Conservation (phyloP, 2,797 vertebrate genomes). For the Microctenopoma stevenorrisi region DNA sequence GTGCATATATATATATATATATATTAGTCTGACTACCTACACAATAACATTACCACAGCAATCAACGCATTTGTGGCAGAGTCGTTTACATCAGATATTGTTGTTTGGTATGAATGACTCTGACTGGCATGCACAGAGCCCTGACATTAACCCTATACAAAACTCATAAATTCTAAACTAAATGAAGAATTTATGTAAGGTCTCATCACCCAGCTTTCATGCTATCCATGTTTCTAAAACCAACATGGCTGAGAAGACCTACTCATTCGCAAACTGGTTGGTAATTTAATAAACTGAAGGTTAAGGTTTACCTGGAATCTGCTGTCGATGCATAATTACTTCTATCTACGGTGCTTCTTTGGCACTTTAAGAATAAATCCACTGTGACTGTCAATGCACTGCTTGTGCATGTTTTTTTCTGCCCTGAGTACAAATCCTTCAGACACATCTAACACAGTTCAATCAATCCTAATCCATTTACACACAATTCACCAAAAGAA, state of each 20-base stretch:
- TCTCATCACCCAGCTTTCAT: background rate
- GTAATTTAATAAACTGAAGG: background rate
- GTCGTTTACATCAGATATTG: background rate
- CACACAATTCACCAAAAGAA: background rate
- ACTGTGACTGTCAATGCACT: background rate
- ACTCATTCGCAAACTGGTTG: background rate
- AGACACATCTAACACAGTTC: background rate
- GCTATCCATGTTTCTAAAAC: background rate
- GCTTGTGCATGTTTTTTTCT: background rate
- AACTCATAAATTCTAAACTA: background rate
- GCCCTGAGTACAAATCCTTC: constrained; percentile 4
- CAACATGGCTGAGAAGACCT: background rate
- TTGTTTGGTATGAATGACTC: background rate
- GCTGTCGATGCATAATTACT: background rate
- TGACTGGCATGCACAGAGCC: background rate
- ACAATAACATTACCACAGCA: background rate
- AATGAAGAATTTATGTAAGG: background rate
- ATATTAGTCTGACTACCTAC: constrained; percentile 23
- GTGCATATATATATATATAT: constrained; percentile 8
- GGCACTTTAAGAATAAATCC: background rate
- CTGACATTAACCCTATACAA: background rate
- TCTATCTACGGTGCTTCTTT: background rate
- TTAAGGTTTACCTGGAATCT: background rate
- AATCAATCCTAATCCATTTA: constrained; percentile 13
- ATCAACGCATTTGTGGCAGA: background rate